Evolutionary conservation across 2,888 invertebrate species (phyloP), one percentile per base, ranked within the genome.

Genomic region (Icerya purchasi): DNA sequence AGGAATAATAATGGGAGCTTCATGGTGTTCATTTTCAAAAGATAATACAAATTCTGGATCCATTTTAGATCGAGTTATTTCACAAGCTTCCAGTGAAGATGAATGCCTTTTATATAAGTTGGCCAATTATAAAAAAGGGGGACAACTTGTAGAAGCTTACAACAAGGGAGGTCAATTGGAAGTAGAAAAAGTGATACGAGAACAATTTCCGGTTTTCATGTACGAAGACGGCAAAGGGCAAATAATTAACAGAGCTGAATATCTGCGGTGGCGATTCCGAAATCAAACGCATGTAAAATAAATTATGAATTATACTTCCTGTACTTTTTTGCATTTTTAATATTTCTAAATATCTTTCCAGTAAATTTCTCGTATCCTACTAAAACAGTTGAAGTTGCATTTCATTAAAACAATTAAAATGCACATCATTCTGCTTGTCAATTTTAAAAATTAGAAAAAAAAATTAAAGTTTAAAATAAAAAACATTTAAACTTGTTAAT

Each of bases 41-140:
- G 20, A 60, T 22, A 56, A 60, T 56, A 20, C 52, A 2, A 60
- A 60, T 49, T 51, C 73, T 18, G 87, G 89, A 58, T 86, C 87
- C 50, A 89, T 89, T 62, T 78, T 91, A 67, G 91, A 91, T 70
- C 77, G 88, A 54, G 90, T 91, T 63, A 89, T 91, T 68, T 90
- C 90, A 19, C 89, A 90, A 67, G 84, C 87, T 1, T 83, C 85
- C 61, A 83, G 82, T 67, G 84, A 88, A 68, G 88, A 87, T 68
- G 87, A 88, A 69, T 90, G 89, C 65, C 77, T 90, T 22, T 75
- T 91, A 0, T 91, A 91, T 70, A 85, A 84, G 69, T 74, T 91
- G 61, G 91, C 89, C 5, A 87, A 91, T 73, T 91, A 89, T 70
- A 90, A 89, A 70, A 85, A 89, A 73, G 87, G 91, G 53, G 93